Percentiles rank a stretch among this genome's conserved stretches.
Evolutionary conservation across 1,140 invertebrate genomes (phyloP).

Genomic region (Pectinophora gossypiella): DNA sequence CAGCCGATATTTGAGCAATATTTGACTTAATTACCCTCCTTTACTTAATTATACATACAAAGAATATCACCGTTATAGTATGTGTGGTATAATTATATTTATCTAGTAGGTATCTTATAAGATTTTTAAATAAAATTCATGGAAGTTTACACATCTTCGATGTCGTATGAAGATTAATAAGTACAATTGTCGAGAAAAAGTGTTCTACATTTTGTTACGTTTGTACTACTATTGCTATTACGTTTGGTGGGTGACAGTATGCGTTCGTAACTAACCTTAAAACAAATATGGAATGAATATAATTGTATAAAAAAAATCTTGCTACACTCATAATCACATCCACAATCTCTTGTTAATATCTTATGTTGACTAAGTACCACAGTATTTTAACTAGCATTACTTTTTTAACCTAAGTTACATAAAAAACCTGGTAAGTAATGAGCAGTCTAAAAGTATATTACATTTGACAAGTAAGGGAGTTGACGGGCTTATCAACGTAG

Average conservation of each 20-base stretch:
- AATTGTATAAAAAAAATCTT: too few species aligned
- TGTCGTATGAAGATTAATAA: too few species aligned
- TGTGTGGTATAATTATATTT: neutral
- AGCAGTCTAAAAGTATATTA: too few species aligned
- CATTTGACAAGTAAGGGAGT: too few species aligned
- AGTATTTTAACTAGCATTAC: slow-evolving; percentile 13
- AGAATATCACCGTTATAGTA: neutral
- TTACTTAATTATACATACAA: neutral
- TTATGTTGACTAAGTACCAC: slow-evolving; percentile 41
- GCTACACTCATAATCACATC: slow-evolving; percentile 17
- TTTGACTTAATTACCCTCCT: neutral
- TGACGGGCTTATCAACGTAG: too few species aligned
- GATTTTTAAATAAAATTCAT: too few species aligned
- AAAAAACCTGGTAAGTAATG: neutral
- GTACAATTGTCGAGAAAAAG: too few species aligned
- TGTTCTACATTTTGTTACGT: neutral
- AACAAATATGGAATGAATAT: too few species aligned
- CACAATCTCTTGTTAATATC: slow-evolving; percentile 15
- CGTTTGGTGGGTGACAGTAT: neutral
- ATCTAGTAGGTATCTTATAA: too few species aligned
- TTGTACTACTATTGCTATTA: neutral
- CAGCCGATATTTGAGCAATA: neutral
- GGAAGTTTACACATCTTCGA: too few species aligned
- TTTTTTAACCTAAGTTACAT: neutral
- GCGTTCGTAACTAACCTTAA: neutral